Base-by-base conservation (phyloP, 2,888 invertebrate genomes). In the Plebejus melissa region DNA sequence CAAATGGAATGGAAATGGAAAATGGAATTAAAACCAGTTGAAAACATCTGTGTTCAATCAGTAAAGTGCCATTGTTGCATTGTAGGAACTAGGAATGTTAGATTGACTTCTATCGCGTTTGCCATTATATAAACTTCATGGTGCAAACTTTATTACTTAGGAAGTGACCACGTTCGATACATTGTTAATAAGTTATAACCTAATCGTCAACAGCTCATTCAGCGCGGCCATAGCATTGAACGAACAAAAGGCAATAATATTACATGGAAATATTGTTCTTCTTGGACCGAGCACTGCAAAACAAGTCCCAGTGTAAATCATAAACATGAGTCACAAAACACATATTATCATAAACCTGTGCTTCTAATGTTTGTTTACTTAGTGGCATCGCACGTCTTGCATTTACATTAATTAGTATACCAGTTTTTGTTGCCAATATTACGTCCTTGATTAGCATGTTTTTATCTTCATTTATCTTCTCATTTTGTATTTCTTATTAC, bases 171-270 rank as follows among this genome's bases (percentile, higher is more conserved):
- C 28, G 46, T 71, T 32, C 50, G 32, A 72, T 72, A 72, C 72
- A 72, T 72, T 72, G 72, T 72, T 46, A 41, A 70, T 13, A 69
- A 38, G 38, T 38, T 22, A 46, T 50, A 50, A 32, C 71, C 46
- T 16, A 72, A 28, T 54, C 32, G 72, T 32, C 50, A 32, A 72
- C 50, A 32, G 54, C 58, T 41, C 74, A 60, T 70, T 76, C 76
- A 76, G 60, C 16, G 50, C 28, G 72, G 76, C 76, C 79, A 78
- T 79, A 78, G 77, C 76, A 78, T 79, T 80, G 75, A 75, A 75
- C 65, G 78, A 82, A 82, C 82, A 82, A 83, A 82, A 80, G 80
- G 79, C 79, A 71, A 79, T 81, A 80, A 81, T 80, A 79, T 79
- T 70, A 75, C 78, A 80, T 77, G 79, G 57, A 79, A 74, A 75